Evolutionary conservation across 2,113 vertebrate species (phyloP), one percentile per base, ranked within the genome.

Genomic region (Maccullochella peelii): DNA sequence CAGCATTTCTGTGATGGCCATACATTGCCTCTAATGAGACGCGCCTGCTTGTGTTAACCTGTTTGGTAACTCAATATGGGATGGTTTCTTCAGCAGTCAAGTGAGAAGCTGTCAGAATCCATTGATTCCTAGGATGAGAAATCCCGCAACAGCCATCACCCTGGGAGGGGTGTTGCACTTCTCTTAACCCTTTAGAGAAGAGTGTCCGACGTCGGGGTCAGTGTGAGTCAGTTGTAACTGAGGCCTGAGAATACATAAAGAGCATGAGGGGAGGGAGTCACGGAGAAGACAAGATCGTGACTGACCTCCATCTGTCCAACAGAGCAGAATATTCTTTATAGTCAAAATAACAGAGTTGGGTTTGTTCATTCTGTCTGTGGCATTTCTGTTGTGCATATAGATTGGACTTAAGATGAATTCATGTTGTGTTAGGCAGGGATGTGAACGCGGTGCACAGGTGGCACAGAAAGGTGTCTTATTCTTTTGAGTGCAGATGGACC

Each of bases 301-400:
- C 86, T 87, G 89, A 92, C 84, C 91, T 77, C 71, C 74, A 77
- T 80, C 88, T 67, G 80, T 86, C 73, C 87, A 73, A 12, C 79
- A 42, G 74, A 86, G 82, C 82, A 76, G 77, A 83, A 88, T 92
- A 66, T 67, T 69, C 70, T 83, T 80, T 76, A 25, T 65, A 81
- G 72, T 88, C 47, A 87, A 75, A 79, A 88, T 76, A 81, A 86
- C 74, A 84, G 65, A 8, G 47, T 70, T 30, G 57, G 18, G 30
- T 81, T 71, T 73, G 78, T 78, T 85, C 70, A 77, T 83, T 82
- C 62, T n/a, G 66, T 66, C 33, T 50, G 72, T 88, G 89, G 75
- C 79, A 78, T 91, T 92, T 92, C 73, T 61, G 42, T 81, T 78
- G 85, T 92, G 91, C 85, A 93, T 92, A 54, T 90, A 93, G 84